phyloP scores from a whole-genome alignment of 2,888 invertebrate genomes.

The Rhopalosiphum nymphaeae region DNA sequence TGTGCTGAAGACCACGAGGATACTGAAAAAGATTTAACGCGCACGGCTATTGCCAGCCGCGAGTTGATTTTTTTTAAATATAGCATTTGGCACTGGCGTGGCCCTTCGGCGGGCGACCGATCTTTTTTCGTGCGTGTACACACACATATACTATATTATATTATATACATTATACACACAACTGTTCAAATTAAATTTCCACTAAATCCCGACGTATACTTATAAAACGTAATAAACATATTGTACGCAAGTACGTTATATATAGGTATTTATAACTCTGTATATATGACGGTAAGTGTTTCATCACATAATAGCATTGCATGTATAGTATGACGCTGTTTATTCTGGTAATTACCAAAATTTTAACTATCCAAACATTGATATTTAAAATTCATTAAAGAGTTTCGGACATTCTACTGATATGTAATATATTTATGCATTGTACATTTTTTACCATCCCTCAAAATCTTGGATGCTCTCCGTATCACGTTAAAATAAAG shows the following conservation, averaged over 20 bases:
- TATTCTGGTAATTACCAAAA: neutral
- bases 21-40: constrained; percentile 59
- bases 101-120: constrained; percentile 43
- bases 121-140: constrained; percentile 40
- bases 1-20: constrained; percentile 52
- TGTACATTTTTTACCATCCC: neutral
- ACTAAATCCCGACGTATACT: neutral
- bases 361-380: neutral
- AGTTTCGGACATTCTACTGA: neutral
- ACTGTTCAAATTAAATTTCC: constrained; percentile 40
- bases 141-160: neutral
- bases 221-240: neutral
- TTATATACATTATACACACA: neutral
- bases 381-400: neutral
- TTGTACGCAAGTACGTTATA: neutral
- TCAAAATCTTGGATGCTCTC: neutral
- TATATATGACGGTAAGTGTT: too few species aligned
- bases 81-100: constrained; percentile 60
- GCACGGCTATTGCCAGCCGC: constrained; percentile 6
- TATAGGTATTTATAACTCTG: neutral
- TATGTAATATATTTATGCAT: neutral
- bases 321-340: neutral
- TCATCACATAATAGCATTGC: neutral
- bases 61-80: constrained; percentile 58
- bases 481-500: neutral